Evolutionary conservation across 2,113 vertebrate species (phyloP).

Genomic region (Anoura caudifer): DNA sequence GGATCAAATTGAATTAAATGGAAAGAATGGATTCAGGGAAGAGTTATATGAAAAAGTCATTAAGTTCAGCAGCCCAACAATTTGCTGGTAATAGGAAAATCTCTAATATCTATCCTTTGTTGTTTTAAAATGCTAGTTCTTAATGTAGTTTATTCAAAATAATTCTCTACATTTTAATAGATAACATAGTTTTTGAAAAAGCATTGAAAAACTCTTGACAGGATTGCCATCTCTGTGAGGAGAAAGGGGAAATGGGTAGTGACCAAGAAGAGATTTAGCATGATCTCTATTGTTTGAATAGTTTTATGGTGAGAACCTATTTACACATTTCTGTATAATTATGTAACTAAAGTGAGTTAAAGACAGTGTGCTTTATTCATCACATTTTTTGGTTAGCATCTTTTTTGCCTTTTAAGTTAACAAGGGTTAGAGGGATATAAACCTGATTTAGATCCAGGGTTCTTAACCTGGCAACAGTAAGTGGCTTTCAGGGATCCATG

Average conservation of each 20-base stretch:
- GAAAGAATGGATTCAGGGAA: neutral
- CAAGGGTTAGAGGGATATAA: neutral
- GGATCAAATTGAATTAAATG: neutral
- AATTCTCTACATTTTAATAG: conserved; percentile 20
- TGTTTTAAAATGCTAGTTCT: conserved; percentile 10
- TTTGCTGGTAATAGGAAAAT: conserved; percentile 11
- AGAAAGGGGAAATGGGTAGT: neutral
- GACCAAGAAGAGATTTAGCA: neutral
- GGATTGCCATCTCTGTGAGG: conserved; percentile 2
- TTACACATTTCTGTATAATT: neutral
- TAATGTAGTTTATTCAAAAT: neutral
- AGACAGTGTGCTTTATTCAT: neutral
- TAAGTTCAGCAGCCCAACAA: neutral
- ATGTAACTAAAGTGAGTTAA: neutral
- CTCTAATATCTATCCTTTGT: neutral
- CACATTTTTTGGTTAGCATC: neutral
- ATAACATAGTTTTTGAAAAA: neutral
- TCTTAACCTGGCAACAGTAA: neutral
- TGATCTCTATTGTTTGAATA: neutral
- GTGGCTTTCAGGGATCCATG: neutral
- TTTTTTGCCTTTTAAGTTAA: conserved; percentile 24
- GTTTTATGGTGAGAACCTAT: neutral
- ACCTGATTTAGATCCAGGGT: neutral
- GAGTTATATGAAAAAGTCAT: neutral
- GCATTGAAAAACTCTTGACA: neutral